A percentile compares a stretch with the other conserved stretches of the same genome.
phyloP scores from a whole-genome alignment of 2,888 invertebrate species.

The Altica lythri region DNA sequence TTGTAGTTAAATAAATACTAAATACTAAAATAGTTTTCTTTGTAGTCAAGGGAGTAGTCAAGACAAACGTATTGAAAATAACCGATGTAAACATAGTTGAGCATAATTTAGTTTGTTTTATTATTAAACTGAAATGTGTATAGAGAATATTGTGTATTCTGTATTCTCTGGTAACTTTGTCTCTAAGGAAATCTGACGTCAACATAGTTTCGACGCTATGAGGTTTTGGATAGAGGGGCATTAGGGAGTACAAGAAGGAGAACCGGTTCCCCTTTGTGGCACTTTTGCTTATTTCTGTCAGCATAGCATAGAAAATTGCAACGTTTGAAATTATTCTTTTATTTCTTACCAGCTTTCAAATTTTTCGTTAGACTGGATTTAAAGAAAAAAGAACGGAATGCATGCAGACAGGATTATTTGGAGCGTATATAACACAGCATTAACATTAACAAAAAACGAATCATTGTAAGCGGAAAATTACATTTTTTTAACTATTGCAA shows the following conservation, averaged over 20 bases:
- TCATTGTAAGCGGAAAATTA: too few relatives aligned
- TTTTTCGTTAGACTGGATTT: constrained; percentile 3
- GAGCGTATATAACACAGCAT: too few relatives aligned
- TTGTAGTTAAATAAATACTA: too few relatives aligned
- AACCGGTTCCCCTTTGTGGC: constrained; percentile 17
- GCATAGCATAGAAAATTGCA: constrained; percentile 14
- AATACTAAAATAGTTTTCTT: too few relatives aligned
- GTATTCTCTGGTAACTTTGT: constrained; percentile 12
- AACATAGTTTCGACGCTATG: constrained; percentile 20
- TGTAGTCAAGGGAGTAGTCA: too few relatives aligned
- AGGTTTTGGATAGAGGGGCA: constrained; percentile 12
- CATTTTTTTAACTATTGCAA: too few relatives aligned
- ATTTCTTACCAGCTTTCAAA: constrained; percentile 4
- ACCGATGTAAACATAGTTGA: not conserved
- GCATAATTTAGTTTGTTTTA: not conserved
- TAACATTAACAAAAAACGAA: too few relatives aligned
- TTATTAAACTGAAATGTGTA: not conserved
- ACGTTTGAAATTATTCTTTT: constrained; percentile 14
- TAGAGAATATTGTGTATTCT: constrained; percentile 16
- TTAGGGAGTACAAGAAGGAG: constrained; percentile 2
- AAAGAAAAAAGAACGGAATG: constrained; percentile 1
- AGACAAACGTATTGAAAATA: too few relatives aligned
- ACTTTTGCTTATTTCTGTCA: constrained; percentile 17
- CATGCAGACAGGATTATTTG: too few relatives aligned
- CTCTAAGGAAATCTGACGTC: constrained; percentile 24